Conservation (phyloP, 2,888 invertebrate genomes). For the Macaria liturata region DNA sequence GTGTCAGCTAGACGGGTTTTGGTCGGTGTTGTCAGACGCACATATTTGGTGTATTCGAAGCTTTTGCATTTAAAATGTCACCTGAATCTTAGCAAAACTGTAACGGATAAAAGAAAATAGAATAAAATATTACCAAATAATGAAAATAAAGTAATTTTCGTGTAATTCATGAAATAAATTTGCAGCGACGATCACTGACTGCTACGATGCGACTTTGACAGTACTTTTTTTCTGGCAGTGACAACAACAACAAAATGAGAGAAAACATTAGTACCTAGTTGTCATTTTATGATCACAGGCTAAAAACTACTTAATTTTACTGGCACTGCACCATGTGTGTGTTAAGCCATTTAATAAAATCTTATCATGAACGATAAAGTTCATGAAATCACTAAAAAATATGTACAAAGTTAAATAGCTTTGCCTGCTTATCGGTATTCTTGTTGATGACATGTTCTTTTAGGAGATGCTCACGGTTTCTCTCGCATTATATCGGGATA, state of each 20-base stretch:
- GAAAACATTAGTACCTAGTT: too few relatives aligned
- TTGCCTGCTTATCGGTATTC: too few relatives aligned
- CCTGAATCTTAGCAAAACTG: background rate
- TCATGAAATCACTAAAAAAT: too few relatives aligned
- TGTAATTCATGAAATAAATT: constrained; percentile 3
- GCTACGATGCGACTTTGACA: constrained; percentile 2
- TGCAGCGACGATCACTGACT: background rate
- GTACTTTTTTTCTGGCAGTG: background rate
- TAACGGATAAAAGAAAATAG: background rate
- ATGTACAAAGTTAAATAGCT: too few relatives aligned
- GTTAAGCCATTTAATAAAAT: too few relatives aligned
- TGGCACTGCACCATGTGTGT: too few relatives aligned
- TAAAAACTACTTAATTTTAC: too few relatives aligned
- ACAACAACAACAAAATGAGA: background rate
- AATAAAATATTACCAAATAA: background rate
- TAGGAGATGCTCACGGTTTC: too few relatives aligned
- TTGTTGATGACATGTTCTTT: too few relatives aligned
- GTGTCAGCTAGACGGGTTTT: constrained; percentile 36
- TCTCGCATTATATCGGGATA: too few relatives aligned
- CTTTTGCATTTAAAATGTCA: background rate
- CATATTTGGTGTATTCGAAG: background rate
- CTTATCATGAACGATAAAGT: too few relatives aligned
- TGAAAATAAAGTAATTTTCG: background rate
- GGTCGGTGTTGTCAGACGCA: constrained; percentile 26
- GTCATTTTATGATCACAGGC: too few relatives aligned